Base-by-base conservation (phyloP, 2,113 vertebrate genomes). In the Notiomystis cincta region DNA sequence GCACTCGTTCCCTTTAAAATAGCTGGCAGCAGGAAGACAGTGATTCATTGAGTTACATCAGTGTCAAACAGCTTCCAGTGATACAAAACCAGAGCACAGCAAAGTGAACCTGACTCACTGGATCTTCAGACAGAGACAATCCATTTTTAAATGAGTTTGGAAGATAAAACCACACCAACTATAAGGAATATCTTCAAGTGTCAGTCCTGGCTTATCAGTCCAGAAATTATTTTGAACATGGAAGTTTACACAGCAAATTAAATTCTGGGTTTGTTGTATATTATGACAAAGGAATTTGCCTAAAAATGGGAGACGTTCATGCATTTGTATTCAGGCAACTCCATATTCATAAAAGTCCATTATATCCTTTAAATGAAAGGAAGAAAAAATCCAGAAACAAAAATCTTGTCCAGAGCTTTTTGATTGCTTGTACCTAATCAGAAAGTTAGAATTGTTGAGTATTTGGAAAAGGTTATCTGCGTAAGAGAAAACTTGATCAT, bases 391-490 rank as follows among this genome's bases (percentile, higher is more conserved):
- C 0, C 7, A 51, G 8, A 62, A 62, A 25, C 8, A 24, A 82
- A n/a, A 73, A 67, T 24, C 20, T 35, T 47, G 6, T 57, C 33
- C 21, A 30, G 8, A 91, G 13, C 4, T 15, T 8, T 77, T 42
- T 57, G 71, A 73, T 64, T 73, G 50, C 37, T 57, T 70, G 17
- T 13, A 45, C 11, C 38, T 71, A 81, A 85, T 57, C 42, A 76
- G 53, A 94, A 90, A 89, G 65, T 71, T 94, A 93, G 18, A 81
- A 84, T 11, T 4, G 9, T 25, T 82, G 42, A 76, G 48, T 87
- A 87, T 78, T 77, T 87, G 72, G 94, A 96, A 95, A 92, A 89
- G 75, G 42, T 67, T 81, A 81, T 73, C 66, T 83, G 28, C 24
- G 13, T 73, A 90, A 94, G 28, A 92, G 64, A 96, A 95, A 86